A percentile compares a stretch with the other conserved stretches of the same genome.
These are phyloP conservation scores for Busseola fusca DNA, from an alignment of 2,888 invertebrate species.

Conservation along the genomic window DNA sequence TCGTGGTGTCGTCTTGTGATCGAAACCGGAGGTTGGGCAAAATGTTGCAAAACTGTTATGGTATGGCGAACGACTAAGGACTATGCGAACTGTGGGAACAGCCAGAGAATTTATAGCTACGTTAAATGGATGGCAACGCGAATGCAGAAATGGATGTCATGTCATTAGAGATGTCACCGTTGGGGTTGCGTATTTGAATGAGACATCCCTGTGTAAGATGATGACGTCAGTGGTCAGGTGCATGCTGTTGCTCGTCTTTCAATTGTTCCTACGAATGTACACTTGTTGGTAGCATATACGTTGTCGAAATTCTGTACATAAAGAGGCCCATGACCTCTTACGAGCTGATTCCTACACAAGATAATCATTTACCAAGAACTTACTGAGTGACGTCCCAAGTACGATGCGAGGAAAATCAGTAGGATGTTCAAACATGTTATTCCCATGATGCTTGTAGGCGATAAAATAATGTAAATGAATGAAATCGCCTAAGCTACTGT, in stretches of 20 bases:
- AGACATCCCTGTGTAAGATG: background rate
- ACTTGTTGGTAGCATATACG: background rate
- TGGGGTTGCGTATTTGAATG: slow-evolving; percentile 1
- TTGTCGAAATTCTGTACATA: background rate
- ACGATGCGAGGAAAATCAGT: slow-evolving; percentile 21
- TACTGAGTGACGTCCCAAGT: slow-evolving; percentile 9
- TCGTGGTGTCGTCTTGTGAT: slow-evolving; percentile 72
- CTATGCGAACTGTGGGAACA: slow-evolving; percentile 27
- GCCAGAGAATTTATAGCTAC: background rate
- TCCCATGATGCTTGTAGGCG: slow-evolving; percentile 12
- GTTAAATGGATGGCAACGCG: background rate
- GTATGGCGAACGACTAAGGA: slow-evolving; percentile 37
- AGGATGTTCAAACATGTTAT: slow-evolving; percentile 28
- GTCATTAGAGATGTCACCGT: slow-evolving; percentile 9
- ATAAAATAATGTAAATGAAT: slow-evolving; percentile 49
- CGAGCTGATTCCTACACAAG: slow-evolving; percentile 11
- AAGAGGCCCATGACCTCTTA: slow-evolving; percentile 13
- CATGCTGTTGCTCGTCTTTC: slow-evolving; percentile 10
- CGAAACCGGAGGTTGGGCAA: slow-evolving; percentile 78
- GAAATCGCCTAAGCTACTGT: slow-evolving; percentile 39
- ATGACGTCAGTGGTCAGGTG: slow-evolving; percentile 8
- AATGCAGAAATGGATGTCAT: background rate
- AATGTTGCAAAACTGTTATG: slow-evolving; percentile 72
- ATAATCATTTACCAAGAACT: slow-evolving; percentile 22
- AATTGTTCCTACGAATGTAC: slow-evolving; percentile 3